Evolutionary conservation across 2,113 vertebrate genomes (phyloP).

Genomic region (Actenoides lindsayi): DNA sequence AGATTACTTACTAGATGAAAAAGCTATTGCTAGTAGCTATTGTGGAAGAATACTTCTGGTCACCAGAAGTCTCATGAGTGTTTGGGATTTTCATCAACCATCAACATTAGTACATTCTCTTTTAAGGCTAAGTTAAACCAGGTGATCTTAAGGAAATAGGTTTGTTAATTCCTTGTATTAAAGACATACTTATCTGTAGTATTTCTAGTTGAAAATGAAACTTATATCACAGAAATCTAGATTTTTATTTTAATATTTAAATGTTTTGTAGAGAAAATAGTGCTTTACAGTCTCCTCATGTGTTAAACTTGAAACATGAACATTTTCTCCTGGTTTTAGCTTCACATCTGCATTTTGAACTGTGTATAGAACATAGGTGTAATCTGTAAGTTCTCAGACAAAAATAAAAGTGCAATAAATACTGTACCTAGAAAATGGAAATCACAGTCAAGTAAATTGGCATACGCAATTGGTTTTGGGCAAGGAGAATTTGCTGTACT

Average conservation of each 20-base stretch:
- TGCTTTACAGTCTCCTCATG: not conserved
- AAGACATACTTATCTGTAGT: not conserved
- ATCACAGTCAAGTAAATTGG: not conserved
- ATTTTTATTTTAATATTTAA: not conserved
- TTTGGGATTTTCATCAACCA: not conserved
- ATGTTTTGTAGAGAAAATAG: not conserved
- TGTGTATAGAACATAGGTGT: not conserved
- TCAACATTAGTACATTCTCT: not conserved
- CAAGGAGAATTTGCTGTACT: not conserved
- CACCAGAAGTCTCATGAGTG: not conserved
- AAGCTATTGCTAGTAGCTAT: not conserved
- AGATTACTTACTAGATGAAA: not conserved
- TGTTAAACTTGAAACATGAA: not conserved
- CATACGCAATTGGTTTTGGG: not conserved
- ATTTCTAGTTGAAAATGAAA: not conserved
- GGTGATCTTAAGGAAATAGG: not conserved
- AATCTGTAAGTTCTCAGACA: not conserved
- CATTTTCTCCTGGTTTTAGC: not conserved
- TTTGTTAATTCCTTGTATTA: not conserved
- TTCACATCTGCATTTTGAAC: not conserved
- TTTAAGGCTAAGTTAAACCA: not conserved
- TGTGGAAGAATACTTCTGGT: not conserved
- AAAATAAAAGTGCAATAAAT: not conserved
- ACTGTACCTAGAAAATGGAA: not conserved
- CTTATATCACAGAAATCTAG: not conserved